Base-by-base conservation (phyloP, 2,888 invertebrate genomes). In the Electrophaes corylata region DNA sequence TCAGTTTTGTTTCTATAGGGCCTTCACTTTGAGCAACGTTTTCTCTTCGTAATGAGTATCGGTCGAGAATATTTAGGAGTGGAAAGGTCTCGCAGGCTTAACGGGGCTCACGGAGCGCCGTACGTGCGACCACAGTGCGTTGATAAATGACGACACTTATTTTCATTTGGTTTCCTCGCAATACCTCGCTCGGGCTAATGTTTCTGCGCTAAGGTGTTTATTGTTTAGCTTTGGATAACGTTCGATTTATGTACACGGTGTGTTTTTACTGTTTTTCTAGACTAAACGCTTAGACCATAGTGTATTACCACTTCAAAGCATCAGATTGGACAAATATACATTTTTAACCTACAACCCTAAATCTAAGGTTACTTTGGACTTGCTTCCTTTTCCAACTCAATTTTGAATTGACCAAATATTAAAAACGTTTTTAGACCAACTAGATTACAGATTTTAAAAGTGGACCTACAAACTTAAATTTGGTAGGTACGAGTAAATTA, bases 61-160 rank as follows among this genome's bases (percentile, higher is more conserved):
- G 62, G 65, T 56, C 63, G 59, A 55, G 60, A 68, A 67, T 71
- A 71, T 67, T 70, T 61, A 66, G 58, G 64, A 63, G 50, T 49
- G 66, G 55, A 57, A 65, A 69, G 66, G 57, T 52, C 64, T 66
- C 63, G 57, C 57, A 41, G 63, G 65, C 65, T 65, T 69, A 66
- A 62, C 65, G 57, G 62, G 62, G 62, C 61, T 62, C 68, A 53
- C 52, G 55, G 45, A 57, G 64, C 66, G 65, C n/a, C 61, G 70
- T 77, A 78, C 78, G 78, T 80, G 76, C 71, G 71, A 62, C 64
- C 71, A 62, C 73, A 64, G 62, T 65, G 65, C 63, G 56, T 73
- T 86, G 83, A 87, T 86, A 82, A 86, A 87, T 86, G 79, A 65
- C 68, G 64, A 72, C 79, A 81, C 74, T 85, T 83, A 78, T 85